A percentile compares a stretch with the other conserved stretches of the same genome.
phyloP scores from a whole-genome alignment of 2,113 vertebrate genomes.

The Alligator mississippiensis region DNA sequence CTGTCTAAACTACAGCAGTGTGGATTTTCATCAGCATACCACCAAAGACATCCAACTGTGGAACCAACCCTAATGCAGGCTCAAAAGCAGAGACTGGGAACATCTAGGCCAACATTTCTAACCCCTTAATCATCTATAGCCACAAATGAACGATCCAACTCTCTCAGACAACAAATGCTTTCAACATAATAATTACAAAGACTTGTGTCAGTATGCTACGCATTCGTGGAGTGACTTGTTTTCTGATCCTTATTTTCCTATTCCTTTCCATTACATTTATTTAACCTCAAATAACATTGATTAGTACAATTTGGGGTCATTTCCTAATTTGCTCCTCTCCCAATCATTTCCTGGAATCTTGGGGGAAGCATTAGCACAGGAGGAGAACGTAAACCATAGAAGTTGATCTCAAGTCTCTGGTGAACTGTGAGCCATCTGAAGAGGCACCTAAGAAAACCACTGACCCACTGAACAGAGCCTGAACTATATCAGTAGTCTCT shows the following conservation, averaged over 20 bases:
- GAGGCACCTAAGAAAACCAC: not conserved
- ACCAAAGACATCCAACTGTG: not conserved
- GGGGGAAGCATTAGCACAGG: not conserved
- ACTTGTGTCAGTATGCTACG: not conserved
- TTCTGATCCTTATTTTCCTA: not conserved
- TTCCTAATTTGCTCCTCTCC: not conserved
- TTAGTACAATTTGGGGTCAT: not conserved
- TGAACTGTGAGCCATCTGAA: not conserved
- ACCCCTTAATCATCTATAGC: not conserved
- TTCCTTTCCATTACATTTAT: not conserved
- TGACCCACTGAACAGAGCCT: not conserved
- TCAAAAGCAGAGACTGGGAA: not conserved
- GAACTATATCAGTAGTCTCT: not conserved
- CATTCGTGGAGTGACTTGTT: not conserved
- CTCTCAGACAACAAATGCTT: not conserved
- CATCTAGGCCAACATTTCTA: accelerated
- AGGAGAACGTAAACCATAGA: not conserved
- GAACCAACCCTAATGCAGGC: not conserved
- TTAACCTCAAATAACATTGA: not conserved
- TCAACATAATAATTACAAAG: not conserved
- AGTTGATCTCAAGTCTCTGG: not conserved
- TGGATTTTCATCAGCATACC: not conserved
- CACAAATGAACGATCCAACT: not conserved
- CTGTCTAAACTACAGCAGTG: not conserved
- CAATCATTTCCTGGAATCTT: not conserved